Evolutionary conservation across 2,888 invertebrate species (phyloP).

Genomic region (Itoplectis maculator): DNA sequence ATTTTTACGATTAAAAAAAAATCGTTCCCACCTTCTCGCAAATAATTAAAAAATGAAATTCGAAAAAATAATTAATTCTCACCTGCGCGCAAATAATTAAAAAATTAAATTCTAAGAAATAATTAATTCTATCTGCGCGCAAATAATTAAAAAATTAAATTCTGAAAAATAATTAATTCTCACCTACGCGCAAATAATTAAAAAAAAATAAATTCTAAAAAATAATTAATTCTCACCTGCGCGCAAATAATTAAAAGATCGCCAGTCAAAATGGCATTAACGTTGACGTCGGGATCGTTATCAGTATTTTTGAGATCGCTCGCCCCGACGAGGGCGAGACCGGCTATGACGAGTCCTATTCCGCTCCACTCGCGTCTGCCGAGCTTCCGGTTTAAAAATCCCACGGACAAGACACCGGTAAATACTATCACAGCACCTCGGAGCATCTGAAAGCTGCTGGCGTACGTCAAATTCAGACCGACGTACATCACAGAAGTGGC

Average conservation of each 20-base stretch:
- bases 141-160: constrained; percentile 90
- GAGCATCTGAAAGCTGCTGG: constrained; percentile 98
- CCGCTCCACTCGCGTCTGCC: constrained; percentile 91
- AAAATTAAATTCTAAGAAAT: too few relatives aligned
- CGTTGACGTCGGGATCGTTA: constrained; percentile 82
- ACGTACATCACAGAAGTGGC: constrained; percentile 96
- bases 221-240: constrained; percentile 83
- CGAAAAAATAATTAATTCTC: constrained; percentile 39
- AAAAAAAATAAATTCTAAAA: too few relatives aligned
- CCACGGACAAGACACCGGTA: constrained; percentile 94
- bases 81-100: constrained; percentile 90
- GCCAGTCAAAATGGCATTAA: constrained; percentile 93
- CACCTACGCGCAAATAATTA: too few relatives aligned
- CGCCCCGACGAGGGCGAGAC: constrained; percentile 90
- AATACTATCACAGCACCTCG: constrained; percentile 96
- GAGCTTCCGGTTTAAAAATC: constrained; percentile 90
- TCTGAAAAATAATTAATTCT: too few relatives aligned
- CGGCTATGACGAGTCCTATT: constrained; percentile 90
- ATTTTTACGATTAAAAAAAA: constrained; percentile 19
- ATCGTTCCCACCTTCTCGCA: too few relatives aligned
- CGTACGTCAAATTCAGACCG: constrained; percentile 95
- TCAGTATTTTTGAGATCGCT: constrained; percentile 88
- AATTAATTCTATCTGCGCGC: constrained; percentile 86
- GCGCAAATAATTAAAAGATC: constrained; percentile 91
- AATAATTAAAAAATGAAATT: too few relatives aligned